These are phyloP conservation scores for Myotis yumanensis DNA, from an alignment of 2,113 vertebrate species.

Conservation along the genomic window DNA sequence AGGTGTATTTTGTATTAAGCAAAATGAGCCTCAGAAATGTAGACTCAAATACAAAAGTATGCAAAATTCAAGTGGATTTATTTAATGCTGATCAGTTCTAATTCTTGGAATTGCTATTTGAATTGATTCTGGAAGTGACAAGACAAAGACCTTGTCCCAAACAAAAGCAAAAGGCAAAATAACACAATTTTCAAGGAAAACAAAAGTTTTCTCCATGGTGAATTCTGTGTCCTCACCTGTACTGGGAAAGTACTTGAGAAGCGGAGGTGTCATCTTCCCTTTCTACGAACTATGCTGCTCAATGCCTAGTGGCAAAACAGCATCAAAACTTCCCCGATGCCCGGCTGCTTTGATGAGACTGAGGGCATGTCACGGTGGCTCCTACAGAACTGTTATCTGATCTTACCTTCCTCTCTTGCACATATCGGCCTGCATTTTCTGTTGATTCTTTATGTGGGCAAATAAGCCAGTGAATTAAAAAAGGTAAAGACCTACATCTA, in stretches of 20 bases:
- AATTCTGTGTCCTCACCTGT: background rate
- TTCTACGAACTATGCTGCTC: background rate
- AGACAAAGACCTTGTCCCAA: background rate
- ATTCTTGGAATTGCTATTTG: background rate
- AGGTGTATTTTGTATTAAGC: background rate
- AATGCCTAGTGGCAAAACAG: background rate
- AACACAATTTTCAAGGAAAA: background rate
- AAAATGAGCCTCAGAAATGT: background rate
- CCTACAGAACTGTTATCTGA: background rate
- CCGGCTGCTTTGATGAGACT: background rate
- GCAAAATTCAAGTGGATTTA: background rate
- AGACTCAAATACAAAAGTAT: background rate
- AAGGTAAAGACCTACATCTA: background rate
- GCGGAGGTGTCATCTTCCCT: background rate
- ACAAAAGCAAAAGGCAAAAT: background rate
- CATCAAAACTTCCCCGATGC: background rate
- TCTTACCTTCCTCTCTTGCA: background rate
- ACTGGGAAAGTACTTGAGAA: background rate
- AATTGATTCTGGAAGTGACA: background rate
- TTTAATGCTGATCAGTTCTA: background rate
- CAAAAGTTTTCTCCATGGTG: background rate
- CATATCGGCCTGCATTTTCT: background rate
- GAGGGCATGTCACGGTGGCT: background rate
- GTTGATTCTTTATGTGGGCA: background rate
- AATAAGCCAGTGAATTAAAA: conserved; percentile 28